Evolutionary conservation across 2,888 invertebrate genomes (phyloP), one percentile per base, ranked within the genome.

Genomic region (Euzophera pinguis): DNA sequence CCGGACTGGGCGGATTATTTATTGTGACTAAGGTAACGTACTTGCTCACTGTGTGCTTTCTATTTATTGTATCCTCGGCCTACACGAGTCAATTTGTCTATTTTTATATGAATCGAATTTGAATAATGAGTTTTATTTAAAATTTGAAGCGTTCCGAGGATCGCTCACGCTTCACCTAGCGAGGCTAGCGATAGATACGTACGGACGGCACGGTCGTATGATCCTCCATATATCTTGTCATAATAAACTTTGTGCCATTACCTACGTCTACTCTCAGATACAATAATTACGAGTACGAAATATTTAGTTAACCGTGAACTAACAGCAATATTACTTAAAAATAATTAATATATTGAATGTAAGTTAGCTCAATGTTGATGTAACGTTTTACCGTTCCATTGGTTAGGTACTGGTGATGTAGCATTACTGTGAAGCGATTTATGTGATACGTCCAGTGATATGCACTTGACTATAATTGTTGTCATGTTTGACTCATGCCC

Each of bases 41-140:
- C 75, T 85, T 83, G 87, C 87, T 86, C 88, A 84, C 80, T 73
- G 61, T 69, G 78, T 77, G 87, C 87, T 87, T 84, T 80, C 77
- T 87, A 83, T 82, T 82, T 79, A 69, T 73, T 76, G 63, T 81
- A 77, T 59, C 64, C 72, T 68, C 73, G 64, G 72, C 71, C 73
- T 75, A 71, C 75, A 67, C 64, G 74, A 84, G 88, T 88, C 89
- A 86, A 88, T 87, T 88, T 73, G 78, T 64, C 77, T 84, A 84
- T 87, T 86, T 86, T 87, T 88, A 79, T 81, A 81, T 59, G 78
- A 73, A 88, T 79, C 79, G 13, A 81, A 81, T 81, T 77, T 87
- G 88, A n/a, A n/a, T 89, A 86, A 88, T 88, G 73, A 84, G 87
- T 88, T 86, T 89, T 89, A 89, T 90, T 90, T 90, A 88, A n/a